These are phyloP conservation scores for Apogon hyalosoma DNA, from an alignment of 2,797 vertebrate genomes.

Conservation along the genomic window DNA sequence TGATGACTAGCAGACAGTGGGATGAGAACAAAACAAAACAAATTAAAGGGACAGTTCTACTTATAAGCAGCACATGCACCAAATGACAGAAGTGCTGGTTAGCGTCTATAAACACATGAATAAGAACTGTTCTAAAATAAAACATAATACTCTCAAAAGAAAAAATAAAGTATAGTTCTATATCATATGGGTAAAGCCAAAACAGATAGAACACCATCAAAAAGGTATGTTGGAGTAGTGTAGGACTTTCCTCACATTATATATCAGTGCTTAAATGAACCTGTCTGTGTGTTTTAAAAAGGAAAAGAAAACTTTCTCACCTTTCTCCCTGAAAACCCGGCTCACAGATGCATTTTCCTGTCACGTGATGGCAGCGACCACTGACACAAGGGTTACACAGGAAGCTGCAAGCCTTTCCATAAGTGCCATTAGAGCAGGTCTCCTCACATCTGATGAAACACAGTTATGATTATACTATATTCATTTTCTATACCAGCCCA, in stretches of 20 bases:
- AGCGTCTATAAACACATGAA: too few species aligned
- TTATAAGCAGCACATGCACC: too few species aligned
- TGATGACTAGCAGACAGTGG: not conserved
- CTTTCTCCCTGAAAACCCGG: constrained; percentile 91
- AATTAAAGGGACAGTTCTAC: constrained; percentile 13
- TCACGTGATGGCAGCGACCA: constrained; percentile 89
- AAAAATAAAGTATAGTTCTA: too few species aligned
- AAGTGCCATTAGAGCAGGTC: constrained; percentile 84
- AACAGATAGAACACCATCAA: too few species aligned
- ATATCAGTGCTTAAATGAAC: not conserved
- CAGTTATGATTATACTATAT: not conserved
- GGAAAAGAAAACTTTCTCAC: constrained; percentile 66
- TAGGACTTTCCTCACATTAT: not conserved
- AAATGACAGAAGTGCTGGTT: too few species aligned
- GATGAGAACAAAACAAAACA: not conserved
- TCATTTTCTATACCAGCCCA: not conserved
- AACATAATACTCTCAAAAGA: too few species aligned
- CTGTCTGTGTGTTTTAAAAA: not conserved
- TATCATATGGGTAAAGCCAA: too few species aligned
- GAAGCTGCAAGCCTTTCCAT: constrained; percentile 87
- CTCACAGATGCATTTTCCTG: constrained; percentile 91
- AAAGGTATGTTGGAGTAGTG: too few species aligned
- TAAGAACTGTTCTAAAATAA: too few species aligned
- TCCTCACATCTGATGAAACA: constrained; percentile 86
- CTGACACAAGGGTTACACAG: constrained; percentile 86